Percentiles rank a stretch among this genome's conserved stretches.
Conservation (phyloP, 2,113 vertebrate genomes). For the Strix uralensis region DNA sequence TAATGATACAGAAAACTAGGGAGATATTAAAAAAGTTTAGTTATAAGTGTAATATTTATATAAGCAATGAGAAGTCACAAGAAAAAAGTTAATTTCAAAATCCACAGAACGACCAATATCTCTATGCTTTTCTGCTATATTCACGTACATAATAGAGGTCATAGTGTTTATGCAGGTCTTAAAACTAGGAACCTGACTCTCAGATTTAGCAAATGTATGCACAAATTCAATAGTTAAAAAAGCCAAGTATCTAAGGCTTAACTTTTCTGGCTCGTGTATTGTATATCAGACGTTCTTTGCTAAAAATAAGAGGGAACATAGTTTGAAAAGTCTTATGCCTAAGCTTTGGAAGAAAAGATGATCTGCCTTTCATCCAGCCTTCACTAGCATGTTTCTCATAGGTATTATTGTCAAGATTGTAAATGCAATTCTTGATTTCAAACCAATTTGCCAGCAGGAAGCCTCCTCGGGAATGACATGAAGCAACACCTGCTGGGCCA, state of each 20-base stretch:
- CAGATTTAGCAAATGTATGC: background rate
- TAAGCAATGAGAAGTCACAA: background rate
- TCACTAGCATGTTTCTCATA: slow-evolving; percentile 11
- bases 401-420: slow-evolving; percentile 51
- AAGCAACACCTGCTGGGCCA: slow-evolving; percentile 32
- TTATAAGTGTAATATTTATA: background rate
- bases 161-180: background rate
- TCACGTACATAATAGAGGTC: background rate
- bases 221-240: background rate
- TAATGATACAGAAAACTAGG: background rate
- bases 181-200: background rate
- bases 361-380: slow-evolving; percentile 47
- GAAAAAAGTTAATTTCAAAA: background rate
- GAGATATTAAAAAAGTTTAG: background rate
- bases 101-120: background rate
- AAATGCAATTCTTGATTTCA: slow-evolving; percentile 53
- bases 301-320: background rate
- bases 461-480: background rate
- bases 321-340: background rate
- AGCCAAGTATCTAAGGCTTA: background rate
- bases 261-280: background rate
- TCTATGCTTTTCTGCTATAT: background rate
- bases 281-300: background rate
- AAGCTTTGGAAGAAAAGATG: background rate
- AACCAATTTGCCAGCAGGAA: slow-evolving; percentile 57